Evolutionary conservation across 2,797 vertebrate species (phyloP).

Genomic region (Xyrichtys novacula): DNA sequence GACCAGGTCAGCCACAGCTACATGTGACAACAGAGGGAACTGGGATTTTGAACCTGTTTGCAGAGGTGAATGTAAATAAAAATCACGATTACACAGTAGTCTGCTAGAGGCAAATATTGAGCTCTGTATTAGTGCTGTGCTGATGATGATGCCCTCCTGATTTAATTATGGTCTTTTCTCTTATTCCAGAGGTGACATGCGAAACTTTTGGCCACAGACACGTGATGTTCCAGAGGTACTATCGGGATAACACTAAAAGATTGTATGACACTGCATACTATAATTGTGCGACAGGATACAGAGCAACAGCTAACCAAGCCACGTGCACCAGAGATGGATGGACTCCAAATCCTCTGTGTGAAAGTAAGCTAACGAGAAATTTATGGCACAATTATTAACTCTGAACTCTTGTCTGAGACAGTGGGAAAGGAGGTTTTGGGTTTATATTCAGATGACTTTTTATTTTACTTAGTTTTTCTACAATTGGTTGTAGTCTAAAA

Average conservation of each 20-base stretch:
- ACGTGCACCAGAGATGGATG: neutral
- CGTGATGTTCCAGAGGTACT: neutral
- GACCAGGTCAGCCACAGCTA: rapidly evolving
- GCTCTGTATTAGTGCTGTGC: too few species aligned
- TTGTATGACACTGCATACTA: neutral
- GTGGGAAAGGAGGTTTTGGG: too few species aligned
- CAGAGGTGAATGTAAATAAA: conserved; percentile 63
- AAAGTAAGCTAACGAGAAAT: too few species aligned
- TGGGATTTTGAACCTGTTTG: conserved; percentile 56
- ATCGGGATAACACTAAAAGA: neutral
- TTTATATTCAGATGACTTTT: too few species aligned
- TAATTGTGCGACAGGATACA: neutral
- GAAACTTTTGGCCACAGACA: rapidly evolving
- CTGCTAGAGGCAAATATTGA: neutral
- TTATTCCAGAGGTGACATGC: neutral
- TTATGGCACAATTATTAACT: too few species aligned
- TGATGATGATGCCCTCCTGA: neutral
- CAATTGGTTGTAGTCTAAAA: too few species aligned
- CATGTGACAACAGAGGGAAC: neutral
- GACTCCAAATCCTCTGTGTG: neutral
- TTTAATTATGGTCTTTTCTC: neutral
- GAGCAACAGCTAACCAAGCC: rapidly evolving
- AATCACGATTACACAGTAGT: neutral
- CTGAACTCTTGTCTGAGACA: too few species aligned
- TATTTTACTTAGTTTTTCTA: too few species aligned